Evolutionary conservation across 2,888 invertebrate species (phyloP).

Genomic region (Polyommatus icarus): DNA sequence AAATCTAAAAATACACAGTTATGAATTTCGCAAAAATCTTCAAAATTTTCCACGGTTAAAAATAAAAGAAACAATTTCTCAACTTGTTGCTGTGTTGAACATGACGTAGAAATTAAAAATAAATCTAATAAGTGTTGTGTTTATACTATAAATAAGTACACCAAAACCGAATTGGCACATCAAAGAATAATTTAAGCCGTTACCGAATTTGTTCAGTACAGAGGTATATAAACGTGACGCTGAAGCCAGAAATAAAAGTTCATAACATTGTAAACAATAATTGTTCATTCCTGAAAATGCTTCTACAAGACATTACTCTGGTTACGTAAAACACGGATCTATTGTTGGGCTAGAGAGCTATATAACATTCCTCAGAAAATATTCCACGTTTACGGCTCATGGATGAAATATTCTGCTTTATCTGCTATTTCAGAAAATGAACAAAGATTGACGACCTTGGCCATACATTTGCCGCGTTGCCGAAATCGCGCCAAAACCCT

Average conservation of each 20-base stretch:
- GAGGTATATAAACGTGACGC: slow-evolving; percentile 3
- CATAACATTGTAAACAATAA: background rate
- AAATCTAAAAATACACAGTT: background rate
- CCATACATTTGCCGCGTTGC: too few relatives aligned
- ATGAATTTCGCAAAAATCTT: background rate
- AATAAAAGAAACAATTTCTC: background rate
- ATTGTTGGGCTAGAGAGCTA: background rate
- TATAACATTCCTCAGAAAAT: too few relatives aligned
- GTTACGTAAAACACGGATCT: background rate
- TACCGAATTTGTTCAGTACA: background rate
- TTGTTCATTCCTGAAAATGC: background rate
- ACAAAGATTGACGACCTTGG: too few relatives aligned
- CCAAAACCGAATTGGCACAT: background rate
- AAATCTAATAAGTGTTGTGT: background rate
- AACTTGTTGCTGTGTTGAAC: background rate
- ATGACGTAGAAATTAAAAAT: background rate
- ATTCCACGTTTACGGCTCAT: too few relatives aligned
- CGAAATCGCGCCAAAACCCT: too few relatives aligned
- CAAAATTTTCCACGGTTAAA: background rate
- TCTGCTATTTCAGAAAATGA: too few relatives aligned
- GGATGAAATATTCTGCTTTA: too few relatives aligned
- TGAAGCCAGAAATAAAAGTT: background rate
- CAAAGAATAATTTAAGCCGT: background rate
- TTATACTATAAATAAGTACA: slow-evolving; percentile 3
- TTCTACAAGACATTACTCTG: background rate